Evolutionary conservation across 2,888 invertebrate species (phyloP).

Genomic region (Pristionchus maxplancki): DNA sequence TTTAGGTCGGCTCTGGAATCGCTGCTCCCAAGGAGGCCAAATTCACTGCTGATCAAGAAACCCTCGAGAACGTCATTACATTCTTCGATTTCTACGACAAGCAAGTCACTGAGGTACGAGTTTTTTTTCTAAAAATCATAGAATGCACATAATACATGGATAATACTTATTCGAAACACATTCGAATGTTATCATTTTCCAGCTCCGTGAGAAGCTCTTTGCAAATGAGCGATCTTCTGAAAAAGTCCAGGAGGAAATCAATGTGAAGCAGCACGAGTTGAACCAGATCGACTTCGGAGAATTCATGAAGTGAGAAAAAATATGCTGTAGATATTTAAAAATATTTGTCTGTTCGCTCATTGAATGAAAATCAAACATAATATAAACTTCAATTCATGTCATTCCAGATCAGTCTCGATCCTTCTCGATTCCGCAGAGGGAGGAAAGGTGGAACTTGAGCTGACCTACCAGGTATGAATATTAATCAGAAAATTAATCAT

Average conservation of each 20-base stretch:
- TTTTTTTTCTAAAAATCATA: neutral
- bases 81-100: slow-evolving; percentile 63
- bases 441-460: slow-evolving; percentile 36
- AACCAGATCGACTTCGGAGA: slow-evolving; percentile 47
- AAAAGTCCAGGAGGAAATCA: slow-evolving; percentile 51
- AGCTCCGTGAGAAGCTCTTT: slow-evolving; percentile 14
- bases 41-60: slow-evolving; percentile 55
- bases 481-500: neutral
- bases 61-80: slow-evolving; percentile 59
- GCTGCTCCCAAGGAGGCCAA: slow-evolving; percentile 47
- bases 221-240: neutral
- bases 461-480: slow-evolving; percentile 39
- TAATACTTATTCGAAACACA: too few relatives aligned
- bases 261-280: slow-evolving; percentile 54
- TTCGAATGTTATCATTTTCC: too few relatives aligned
- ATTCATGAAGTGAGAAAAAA: slow-evolving; percentile 26
- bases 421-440: slow-evolving; percentile 39
- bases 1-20: slow-evolving; percentile 41
- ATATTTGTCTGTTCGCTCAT: too few relatives aligned
- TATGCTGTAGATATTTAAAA: too few relatives aligned
- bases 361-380: too few relatives aligned
- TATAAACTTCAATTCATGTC: too few relatives aligned
- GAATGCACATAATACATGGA: too few relatives aligned
- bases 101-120: slow-evolving; percentile 30
- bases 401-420: slow-evolving; percentile 37